Evolutionary conservation across 1,140 invertebrate species (phyloP), one percentile per base, ranked within the genome.

Genomic region (Pentalonia nigronervosa): DNA sequence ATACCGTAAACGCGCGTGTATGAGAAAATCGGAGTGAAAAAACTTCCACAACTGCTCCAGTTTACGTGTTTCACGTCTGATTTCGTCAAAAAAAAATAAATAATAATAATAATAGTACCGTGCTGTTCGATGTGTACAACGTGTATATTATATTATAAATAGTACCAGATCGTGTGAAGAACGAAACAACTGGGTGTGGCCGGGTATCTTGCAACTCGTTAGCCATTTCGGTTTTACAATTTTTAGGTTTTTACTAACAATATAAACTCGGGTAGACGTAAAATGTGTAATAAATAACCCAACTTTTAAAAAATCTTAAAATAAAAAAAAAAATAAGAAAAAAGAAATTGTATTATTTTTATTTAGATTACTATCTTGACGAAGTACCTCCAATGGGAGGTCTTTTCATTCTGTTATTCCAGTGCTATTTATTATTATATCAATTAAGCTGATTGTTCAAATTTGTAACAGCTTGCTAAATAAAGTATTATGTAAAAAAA

Each of bases 11-110:
- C 25, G 45, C 84, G 84, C 25, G 30, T 48, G 86, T 48, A 36
- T 89, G 87, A 89, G 48, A 89, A 89, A 34, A 89, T 53, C 87
- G 20, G 23, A 21, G 47, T 88, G 36, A 53, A 89, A 89, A 89
- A 53, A 53, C 48, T 23, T 56, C 34, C 48, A 53, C 53, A 30
- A 50, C 20, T 56, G 88, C 88, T 89, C 88, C 50, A 89, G 88
- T 89, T 89, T 56, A 25, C 48, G 48, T 56, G 88, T 56, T 56
- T 36, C 88, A 89, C 50, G 88, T 56, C 34, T 41, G 50, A 89
- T 89, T 56, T 89, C 50, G 50, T 36, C 45, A 41, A 36, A 53
- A 53, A 89, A 53, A 36, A 53, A 23, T 21, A 25, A 84, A 2
- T 48, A 34, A n/a, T 34, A 36, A 89, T 36, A 11, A 34, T 25